Evolutionary conservation across 2,888 invertebrate species (phyloP).

Genomic region (Chesias legatella): DNA sequence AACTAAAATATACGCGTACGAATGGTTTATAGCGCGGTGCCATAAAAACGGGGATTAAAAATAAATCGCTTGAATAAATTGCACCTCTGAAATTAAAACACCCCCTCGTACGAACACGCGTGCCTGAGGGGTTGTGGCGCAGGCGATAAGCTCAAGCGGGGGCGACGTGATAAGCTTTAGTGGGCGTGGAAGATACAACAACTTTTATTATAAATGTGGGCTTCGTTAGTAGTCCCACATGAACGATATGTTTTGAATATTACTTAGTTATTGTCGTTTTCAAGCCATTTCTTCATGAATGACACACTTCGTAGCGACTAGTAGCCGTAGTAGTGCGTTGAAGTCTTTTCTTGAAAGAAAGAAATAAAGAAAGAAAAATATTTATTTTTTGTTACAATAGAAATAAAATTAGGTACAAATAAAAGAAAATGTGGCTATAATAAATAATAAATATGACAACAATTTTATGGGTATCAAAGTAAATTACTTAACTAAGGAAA

Average conservation of each 20-base stretch:
- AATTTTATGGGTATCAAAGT: too few species aligned
- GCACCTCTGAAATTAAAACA: constrained; percentile 80
- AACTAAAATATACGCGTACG: constrained; percentile 66
- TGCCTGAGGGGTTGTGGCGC: constrained; percentile 42
- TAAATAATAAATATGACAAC: neutral
- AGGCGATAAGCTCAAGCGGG: constrained; percentile 35
- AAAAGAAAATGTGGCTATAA: neutral
- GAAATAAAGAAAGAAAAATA: too few species aligned
- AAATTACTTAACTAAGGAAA: too few species aligned
- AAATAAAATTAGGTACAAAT: too few species aligned
- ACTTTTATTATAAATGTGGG: too few species aligned
- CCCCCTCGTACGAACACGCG: constrained; percentile 74
- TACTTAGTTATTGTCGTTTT: too few species aligned
- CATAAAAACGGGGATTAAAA: constrained; percentile 80
- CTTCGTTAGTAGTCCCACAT: too few species aligned
- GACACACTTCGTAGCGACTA: too few species aligned
- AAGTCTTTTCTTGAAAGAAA: constrained; percentile 6
- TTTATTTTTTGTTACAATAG: too few species aligned
- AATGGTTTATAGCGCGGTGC: constrained; percentile 73
- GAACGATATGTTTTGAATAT: too few species aligned
- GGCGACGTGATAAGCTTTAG: constrained; percentile 10
- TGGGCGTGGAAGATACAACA: neutral
- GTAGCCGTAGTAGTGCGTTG: constrained; percentile 10
- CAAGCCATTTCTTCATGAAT: too few species aligned
- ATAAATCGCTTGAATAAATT: constrained; percentile 81